Conservation (phyloP, 2,797 vertebrate species). For the Synanceia verrucosa region DNA sequence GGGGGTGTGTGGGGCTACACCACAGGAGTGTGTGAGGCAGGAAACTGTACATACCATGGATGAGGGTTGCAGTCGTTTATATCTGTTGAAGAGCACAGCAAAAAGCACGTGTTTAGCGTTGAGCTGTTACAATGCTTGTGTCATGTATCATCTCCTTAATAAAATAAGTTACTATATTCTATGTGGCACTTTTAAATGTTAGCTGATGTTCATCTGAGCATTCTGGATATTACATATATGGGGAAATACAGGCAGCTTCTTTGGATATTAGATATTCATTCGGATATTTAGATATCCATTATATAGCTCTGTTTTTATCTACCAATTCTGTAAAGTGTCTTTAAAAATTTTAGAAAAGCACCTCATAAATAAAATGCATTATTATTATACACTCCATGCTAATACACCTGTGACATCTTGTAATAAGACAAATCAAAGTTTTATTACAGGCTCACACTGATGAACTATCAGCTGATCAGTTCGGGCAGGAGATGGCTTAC, state of each 20-base stretch:
- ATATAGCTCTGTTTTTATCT: too few species aligned
- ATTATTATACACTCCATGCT: not conserved
- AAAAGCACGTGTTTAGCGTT: not conserved
- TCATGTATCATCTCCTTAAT: not conserved
- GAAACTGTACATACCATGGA: conserved; percentile 89
- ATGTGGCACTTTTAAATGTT: not conserved
- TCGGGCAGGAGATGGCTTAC: not conserved
- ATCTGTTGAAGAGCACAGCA: conserved; percentile 78
- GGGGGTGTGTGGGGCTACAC: not conserved
- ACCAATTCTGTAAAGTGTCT: too few species aligned
- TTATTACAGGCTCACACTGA: not conserved
- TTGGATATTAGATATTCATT: too few species aligned
- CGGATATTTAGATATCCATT: too few species aligned
- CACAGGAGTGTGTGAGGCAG: conserved; percentile 14
- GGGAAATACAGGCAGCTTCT: not conserved
- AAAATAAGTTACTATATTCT: not conserved
- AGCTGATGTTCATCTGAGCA: not conserved
- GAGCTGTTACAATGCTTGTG: not conserved
- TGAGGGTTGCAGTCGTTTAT: conserved; percentile 97
- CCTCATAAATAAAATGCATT: too few species aligned
- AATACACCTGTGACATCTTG: not conserved
- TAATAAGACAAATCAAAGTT: not conserved
- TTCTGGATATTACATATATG: not conserved
- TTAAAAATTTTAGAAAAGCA: too few species aligned
- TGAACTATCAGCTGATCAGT: not conserved